Conservation (phyloP, 2,888 invertebrate species). For the Lissocephala sabroskyi region DNA sequence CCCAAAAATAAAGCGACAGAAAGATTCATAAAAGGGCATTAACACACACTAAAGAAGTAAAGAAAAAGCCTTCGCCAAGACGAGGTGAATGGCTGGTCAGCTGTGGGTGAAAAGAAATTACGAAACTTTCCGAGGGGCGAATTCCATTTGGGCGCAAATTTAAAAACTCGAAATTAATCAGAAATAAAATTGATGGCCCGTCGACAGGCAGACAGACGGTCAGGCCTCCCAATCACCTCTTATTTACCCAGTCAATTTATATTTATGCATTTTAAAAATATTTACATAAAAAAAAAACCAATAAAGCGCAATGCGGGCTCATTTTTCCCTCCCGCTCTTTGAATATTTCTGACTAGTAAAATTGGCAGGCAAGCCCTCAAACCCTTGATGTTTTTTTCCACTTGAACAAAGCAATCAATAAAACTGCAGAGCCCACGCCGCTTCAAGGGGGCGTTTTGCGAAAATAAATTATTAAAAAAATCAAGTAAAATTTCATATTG, state of each 20-base stretch:
- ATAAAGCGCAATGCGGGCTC: background rate
- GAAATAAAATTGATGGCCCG: slow-evolving; percentile 8
- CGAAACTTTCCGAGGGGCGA: background rate
- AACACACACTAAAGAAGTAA: slow-evolving; percentile 9
- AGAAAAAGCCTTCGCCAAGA: too few relatives aligned
- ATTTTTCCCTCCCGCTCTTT: background rate
- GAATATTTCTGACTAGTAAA: slow-evolving; percentile 4
- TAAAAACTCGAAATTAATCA: too few relatives aligned
- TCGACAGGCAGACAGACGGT: background rate
- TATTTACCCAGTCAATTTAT: background rate
- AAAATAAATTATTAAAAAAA: slow-evolving; percentile 31
- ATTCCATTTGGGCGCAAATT: too few relatives aligned
- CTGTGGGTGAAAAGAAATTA: background rate
- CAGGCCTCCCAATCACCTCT: too few relatives aligned
- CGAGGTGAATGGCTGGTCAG: too few relatives aligned
- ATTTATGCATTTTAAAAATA: background rate
- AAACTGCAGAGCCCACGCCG: slow-evolving; percentile 22
- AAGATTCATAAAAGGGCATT: slow-evolving; percentile 33
- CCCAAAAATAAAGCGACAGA: slow-evolving; percentile 20
- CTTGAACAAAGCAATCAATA: slow-evolving; percentile 45
- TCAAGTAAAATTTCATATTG: slow-evolving; percentile 19
- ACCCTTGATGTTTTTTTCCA: slow-evolving; percentile 23
- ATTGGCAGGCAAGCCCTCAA: slow-evolving; percentile 9
- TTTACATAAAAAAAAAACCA: background rate
- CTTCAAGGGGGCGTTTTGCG: background rate